These are phyloP conservation scores for Coranthus polyacanthus DNA, from an alignment of 2,797 vertebrate genomes.

Conservation along the genomic window DNA sequence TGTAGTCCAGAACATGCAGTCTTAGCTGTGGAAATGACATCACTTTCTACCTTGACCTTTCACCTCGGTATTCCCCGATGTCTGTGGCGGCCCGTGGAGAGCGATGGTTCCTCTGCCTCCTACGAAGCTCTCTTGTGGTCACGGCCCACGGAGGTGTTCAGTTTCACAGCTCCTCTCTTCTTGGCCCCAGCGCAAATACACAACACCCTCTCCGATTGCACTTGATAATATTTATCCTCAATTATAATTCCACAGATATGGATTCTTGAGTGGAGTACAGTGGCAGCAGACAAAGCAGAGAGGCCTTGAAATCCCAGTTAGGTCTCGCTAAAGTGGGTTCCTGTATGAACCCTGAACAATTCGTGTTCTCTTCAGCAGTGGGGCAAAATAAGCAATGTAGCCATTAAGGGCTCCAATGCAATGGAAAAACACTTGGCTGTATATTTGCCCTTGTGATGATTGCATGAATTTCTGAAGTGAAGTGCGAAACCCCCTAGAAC, in stretches of 20 bases:
- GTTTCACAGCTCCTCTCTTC: constrained; percentile 72
- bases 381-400: constrained; percentile 78
- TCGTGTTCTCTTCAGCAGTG: constrained; percentile 58
- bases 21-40: constrained; percentile 30
- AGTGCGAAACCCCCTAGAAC: constrained; percentile 60
- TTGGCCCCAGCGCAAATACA: constrained; percentile 82
- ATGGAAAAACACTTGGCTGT: constrained; percentile 65
- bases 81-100: constrained; percentile 33
- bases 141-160: constrained; percentile 45
- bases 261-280: constrained; percentile 78
- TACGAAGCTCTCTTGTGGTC: constrained; percentile 56
- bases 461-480: constrained; percentile 56
- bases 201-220: constrained; percentile 81
- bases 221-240: constrained; percentile 84
- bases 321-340: constrained; percentile 41
- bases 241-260: constrained; percentile 82
- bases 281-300: constrained; percentile 68
- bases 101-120: constrained; percentile 61
- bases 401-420: constrained; percentile 74
- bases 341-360: constrained; percentile 55
- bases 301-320: constrained; percentile 60
- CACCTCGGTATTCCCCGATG: constrained; percentile 58
- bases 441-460: constrained; percentile 77
- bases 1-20: constrained; percentile 4
- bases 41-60: constrained; percentile 68